Conservation (phyloP, 2,888 invertebrate genomes). For the Heliconius cydno region DNA sequence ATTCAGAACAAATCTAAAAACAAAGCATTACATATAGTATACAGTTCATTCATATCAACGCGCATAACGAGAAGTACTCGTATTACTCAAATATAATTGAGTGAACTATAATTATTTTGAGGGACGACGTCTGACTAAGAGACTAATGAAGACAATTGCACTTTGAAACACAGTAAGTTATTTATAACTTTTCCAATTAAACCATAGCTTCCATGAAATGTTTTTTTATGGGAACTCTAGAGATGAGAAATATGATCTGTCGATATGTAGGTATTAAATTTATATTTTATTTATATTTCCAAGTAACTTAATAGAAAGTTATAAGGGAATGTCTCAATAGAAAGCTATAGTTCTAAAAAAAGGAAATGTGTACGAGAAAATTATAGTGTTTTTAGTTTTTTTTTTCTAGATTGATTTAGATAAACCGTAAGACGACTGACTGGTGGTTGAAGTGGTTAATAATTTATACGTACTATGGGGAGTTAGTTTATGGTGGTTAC, state of each 20-base stretch:
- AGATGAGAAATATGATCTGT: not conserved
- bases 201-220: not conserved
- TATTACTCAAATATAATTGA: slow-evolving; percentile 28
- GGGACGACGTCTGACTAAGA: slow-evolving; percentile 16
- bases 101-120: slow-evolving; percentile 15
- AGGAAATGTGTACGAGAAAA: no score
- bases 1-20: not conserved
- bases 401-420: not conserved
- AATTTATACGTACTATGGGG: no score
- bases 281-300: not conserved
- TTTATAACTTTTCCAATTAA: slow-evolving; percentile 34
- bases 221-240: slow-evolving; percentile 1
- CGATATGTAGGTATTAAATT: not conserved
- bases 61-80: not conserved
- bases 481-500: no score
- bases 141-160: slow-evolving; percentile 26
- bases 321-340: not conserved
- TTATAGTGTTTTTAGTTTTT: no score
- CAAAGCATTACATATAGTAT: no score
- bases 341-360: not conserved
- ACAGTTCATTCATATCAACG: no score
- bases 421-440: no score
- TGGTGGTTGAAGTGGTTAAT: no score
- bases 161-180: slow-evolving; percentile 26
- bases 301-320: not conserved